Evolutionary conservation across 2,888 invertebrate species (phyloP), one percentile per base, ranked within the genome.

Genomic region (Malacosoma neustria): DNA sequence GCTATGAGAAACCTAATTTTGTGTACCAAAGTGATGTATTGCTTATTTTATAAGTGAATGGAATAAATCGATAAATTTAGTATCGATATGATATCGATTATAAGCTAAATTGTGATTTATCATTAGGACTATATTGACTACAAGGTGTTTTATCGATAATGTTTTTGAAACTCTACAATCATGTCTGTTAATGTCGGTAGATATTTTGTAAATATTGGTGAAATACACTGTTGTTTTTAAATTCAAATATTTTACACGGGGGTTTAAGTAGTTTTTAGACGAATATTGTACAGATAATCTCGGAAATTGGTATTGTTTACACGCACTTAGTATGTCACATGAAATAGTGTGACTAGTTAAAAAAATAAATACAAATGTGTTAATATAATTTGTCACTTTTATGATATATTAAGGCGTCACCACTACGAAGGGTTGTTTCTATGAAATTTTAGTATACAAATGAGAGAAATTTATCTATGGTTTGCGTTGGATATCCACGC

Each of bases 241-340:
- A 72, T 76, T 71, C 67, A 66, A 68, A 76, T 67, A 64, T 73
- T 80, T 77, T 79, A 75, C 69, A 77, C 58, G 67, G 71, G 71
- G 51, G 65, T 73, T 75, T 74, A 57, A 49, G 22, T 22, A 22
- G 22, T 22, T 22, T 5, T 22, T 22, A 22, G 22, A 2, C 2
- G 9, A 7, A 9, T 22, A 22, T 9, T 22, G 22, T 9, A 9
- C 9, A 7, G 22, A 22, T 22, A 9, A 22, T 2, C 22, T 7
- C 7, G 22, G n/a, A n/a, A n/a, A n/a, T n/a, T n/a, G n/a, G n/a
- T n/a, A n/a, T n/a, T n/a, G n/a, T n/a, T n/a, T n/a, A n/a, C n/a
- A n/a, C n/a, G n/a, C n/a, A n/a, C n/a, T n/a, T n/a, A n/a, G n/a
- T n/a, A n/a, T n/a, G n/a, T n/a, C n/a, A n/a, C n/a, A n/a, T n/a